phyloP scores from a whole-genome alignment of 2,797 vertebrate species.

The Pelochelys cantorii region DNA sequence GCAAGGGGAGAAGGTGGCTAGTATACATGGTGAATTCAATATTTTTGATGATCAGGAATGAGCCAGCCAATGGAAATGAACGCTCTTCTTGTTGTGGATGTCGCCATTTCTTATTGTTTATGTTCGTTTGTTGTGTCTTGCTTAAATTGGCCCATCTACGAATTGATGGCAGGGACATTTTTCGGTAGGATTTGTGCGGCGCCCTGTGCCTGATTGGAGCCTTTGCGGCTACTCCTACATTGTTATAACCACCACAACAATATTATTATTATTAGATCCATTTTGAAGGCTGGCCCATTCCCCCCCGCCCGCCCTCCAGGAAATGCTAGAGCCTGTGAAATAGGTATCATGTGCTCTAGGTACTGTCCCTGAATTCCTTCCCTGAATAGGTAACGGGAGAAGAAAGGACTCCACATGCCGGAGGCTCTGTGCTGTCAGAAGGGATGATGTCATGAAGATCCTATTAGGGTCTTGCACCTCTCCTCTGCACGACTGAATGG shows the following conservation, averaged over 20 bases:
- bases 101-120: neutral
- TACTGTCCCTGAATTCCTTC: slow-evolving; percentile 46
- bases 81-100: neutral
- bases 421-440: neutral
- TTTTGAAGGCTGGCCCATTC: neutral
- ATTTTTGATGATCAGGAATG: neutral
- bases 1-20: neutral
- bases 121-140: neutral
- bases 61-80: neutral
- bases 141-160: neutral
- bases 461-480: fast-evolving
- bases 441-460: neutral
- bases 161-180: neutral
- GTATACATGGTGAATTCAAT: neutral
- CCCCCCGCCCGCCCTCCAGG: neutral
- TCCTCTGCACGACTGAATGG: neutral
- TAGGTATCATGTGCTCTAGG: slow-evolving; percentile 1
- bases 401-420: fast-evolving
- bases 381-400: neutral
- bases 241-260: neutral
- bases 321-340: slow-evolving; percentile 42
- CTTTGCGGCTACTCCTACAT: neutral
- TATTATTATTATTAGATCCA: too few relatives aligned
- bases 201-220: neutral
- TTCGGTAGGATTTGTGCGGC: neutral